Evolutionary conservation across 2,113 vertebrate genomes (phyloP).

Genomic region (Chionomys nivalis): DNA sequence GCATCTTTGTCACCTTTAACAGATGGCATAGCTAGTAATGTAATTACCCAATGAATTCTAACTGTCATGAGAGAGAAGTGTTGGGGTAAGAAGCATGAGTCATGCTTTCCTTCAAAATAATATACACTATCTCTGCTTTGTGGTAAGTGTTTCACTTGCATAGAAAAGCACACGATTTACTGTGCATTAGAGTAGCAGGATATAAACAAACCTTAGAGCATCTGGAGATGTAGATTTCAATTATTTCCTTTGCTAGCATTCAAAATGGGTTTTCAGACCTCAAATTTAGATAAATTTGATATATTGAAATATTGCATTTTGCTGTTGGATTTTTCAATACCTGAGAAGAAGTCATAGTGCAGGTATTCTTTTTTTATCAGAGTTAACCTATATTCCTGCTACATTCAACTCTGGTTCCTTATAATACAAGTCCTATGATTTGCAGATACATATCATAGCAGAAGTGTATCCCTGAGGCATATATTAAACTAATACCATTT

Average conservation of each 20-base stretch:
- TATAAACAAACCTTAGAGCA: not conserved
- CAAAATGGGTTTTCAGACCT: not conserved
- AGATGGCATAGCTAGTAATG: not conserved
- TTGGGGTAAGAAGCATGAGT: not conserved
- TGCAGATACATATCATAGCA: not conserved
- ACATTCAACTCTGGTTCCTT: not conserved
- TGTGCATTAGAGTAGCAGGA: not conserved
- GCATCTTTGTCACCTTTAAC: not conserved
- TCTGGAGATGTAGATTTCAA: not conserved
- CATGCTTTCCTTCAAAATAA: not conserved
- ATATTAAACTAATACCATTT: not conserved
- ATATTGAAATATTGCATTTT: constrained; percentile 35
- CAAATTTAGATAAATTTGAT: not conserved
- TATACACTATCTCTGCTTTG: not conserved
- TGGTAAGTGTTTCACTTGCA: not conserved
- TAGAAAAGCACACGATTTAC: not conserved
- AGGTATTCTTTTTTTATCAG: not conserved
- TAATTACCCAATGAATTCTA: not conserved
- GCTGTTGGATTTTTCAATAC: not conserved
- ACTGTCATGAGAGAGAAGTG: not conserved
- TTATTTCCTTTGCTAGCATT: not conserved
- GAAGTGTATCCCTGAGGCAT: not conserved
- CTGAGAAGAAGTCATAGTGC: constrained; percentile 12
- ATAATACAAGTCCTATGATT: not conserved
- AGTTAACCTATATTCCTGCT: not conserved